phyloP scores from a whole-genome alignment of 1,140 invertebrate genomes.

The Diabrotica virgifera region DNA sequence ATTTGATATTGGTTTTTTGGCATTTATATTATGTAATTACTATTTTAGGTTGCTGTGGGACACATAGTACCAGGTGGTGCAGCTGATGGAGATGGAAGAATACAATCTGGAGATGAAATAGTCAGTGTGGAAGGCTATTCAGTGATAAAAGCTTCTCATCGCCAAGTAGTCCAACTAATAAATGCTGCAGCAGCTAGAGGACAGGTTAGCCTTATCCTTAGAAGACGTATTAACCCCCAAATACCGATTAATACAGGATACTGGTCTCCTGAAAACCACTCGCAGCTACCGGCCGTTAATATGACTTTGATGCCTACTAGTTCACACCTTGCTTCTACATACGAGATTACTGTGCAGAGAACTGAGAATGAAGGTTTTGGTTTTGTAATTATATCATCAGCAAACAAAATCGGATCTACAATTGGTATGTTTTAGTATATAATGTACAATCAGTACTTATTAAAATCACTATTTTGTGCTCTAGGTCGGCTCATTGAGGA shows the following conservation, averaged over 20 bases:
- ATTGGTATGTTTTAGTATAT: constrained; percentile 67
- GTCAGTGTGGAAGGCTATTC: constrained; percentile 80
- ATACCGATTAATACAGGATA: constrained; percentile 24
- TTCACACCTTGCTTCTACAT: constrained; percentile 60
- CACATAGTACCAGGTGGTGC: constrained; percentile 92
- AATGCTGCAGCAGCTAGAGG: constrained; percentile 73
- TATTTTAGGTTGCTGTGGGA: constrained; percentile 78
- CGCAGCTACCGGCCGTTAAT: constrained; percentile 26
- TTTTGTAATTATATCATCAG: constrained; percentile 97
- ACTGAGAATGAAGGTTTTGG: constrained; percentile 96
- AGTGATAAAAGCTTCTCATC: constrained; percentile 84
- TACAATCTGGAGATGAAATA: constrained; percentile 87
- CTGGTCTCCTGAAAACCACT: constrained; percentile 33
- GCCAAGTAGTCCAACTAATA: constrained; percentile 86
- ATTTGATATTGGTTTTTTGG: too few species aligned
- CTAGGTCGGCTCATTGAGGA: constrained; percentile 88
- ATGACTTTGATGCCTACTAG: constrained; percentile 27
- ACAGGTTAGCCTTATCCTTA: constrained; percentile 69
- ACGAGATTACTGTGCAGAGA: constrained; percentile 85
- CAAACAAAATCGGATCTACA: constrained; percentile 87
- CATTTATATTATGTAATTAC: too few species aligned
- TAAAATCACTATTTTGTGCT: not conserved
- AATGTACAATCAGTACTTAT: too few species aligned
- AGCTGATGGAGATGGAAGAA: constrained; percentile 81
- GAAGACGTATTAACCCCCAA: constrained; percentile 51